Evolutionary conservation across 2,888 invertebrate genomes (phyloP).

Genomic region (Synergus gifuensis): DNA sequence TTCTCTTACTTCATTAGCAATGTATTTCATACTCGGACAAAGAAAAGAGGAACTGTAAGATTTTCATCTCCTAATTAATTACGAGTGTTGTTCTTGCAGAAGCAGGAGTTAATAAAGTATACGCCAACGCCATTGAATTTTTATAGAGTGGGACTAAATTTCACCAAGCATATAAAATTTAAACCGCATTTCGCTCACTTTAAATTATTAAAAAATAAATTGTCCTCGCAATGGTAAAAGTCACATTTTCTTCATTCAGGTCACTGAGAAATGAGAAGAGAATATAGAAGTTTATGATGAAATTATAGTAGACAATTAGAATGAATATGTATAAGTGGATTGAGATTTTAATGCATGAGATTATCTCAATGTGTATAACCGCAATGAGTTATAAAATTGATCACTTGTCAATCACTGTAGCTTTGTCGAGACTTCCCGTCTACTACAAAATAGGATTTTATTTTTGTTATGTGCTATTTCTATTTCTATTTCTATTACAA

Average conservation of each 20-base stretch:
- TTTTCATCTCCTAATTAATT: not conserved
- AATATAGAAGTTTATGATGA: constrained; percentile 17
- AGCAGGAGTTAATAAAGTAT: not conserved
- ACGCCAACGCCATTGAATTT: not conserved
- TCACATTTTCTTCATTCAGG: constrained; percentile 23
- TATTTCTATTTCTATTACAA: not conserved
- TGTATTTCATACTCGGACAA: not conserved
- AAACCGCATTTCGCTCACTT: not conserved
- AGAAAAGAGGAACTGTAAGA: not conserved
- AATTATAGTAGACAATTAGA: constrained; percentile 13
- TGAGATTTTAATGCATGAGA: constrained; percentile 33
- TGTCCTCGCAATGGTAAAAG: not conserved
- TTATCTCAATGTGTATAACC: constrained; percentile 9
- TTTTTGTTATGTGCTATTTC: not conserved
- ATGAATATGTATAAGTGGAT: constrained; percentile 2
- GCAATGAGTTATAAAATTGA: constrained; percentile 20
- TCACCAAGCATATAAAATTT: constrained; percentile 3
- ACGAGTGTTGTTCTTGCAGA: not conserved
- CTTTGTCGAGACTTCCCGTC: not conserved
- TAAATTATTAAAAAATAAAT: constrained; percentile 31
- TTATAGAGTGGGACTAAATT: not conserved
- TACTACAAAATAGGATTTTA: not conserved
- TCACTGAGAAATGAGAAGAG: constrained; percentile 33
- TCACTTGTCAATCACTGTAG: constrained; percentile 5
- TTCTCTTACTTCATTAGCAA: not conserved